phyloP scores from a whole-genome alignment of 2,888 invertebrate species.

The Argynnis bischoffii region DNA sequence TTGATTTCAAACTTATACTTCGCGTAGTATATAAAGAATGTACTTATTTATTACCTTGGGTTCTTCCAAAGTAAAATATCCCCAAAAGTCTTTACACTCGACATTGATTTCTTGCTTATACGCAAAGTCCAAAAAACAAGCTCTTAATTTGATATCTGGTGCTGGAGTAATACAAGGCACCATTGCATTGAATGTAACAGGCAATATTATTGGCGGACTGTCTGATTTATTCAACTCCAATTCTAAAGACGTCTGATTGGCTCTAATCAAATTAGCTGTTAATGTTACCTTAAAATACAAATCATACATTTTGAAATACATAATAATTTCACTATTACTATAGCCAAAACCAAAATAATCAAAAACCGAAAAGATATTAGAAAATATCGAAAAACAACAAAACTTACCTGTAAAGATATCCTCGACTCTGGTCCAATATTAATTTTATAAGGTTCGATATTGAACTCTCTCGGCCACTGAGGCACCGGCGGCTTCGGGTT shows the following conservation, averaged over 20 bases:
- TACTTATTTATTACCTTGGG: constrained; percentile 53
- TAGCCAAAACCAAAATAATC: background rate
- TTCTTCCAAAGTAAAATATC: constrained; percentile 68
- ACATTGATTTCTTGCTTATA: constrained; percentile 77
- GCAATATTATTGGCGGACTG: constrained; percentile 77
- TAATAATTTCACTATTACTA: background rate
- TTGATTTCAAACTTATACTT: too few relatives aligned
- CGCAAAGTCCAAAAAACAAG: constrained; percentile 82
- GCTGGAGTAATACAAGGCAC: constrained; percentile 77
- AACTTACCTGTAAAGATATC: constrained; percentile 66
- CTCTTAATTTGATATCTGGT: constrained; percentile 75
- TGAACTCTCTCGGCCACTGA: constrained; percentile 79
- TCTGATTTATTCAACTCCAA: constrained; percentile 82
- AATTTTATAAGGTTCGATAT: constrained; percentile 72
- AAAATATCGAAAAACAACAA: background rate
- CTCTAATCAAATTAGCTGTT: constrained; percentile 77
- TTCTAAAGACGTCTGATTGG: constrained; percentile 70
- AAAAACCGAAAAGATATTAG: background rate
- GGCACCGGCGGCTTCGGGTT: constrained; percentile 67
- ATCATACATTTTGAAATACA: background rate
- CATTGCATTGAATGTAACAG: constrained; percentile 76
- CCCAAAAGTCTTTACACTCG: constrained; percentile 72
- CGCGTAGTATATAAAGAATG: background rate
- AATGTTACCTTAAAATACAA: constrained; percentile 71
- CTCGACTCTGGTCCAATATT: constrained; percentile 71